Base-by-base conservation (phyloP, 2,113 vertebrate species). In the Daboia siamensis region DNA sequence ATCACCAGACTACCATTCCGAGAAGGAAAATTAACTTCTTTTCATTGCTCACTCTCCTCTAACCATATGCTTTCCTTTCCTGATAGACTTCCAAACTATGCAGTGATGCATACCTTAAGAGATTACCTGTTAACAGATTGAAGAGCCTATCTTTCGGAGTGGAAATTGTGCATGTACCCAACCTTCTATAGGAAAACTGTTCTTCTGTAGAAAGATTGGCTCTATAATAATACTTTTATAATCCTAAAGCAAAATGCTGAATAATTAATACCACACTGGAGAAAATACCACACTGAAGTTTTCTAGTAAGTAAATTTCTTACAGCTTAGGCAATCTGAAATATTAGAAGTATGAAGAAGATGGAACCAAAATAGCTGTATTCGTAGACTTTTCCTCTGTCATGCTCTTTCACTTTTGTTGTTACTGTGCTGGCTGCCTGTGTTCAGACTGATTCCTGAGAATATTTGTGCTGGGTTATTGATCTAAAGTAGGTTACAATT, bases 381-480 rank as follows among this genome's bases (percentile, higher is more conserved):
- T 88, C 21, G 86, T 54, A 61, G 33, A 39, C 23, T 29, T 56
- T 59, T 80, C 15, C 86, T 87, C 46, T 64, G 33, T 11, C 64
- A n/a, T 64, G 7, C 20, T 55, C 17, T 89, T 92, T 54, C 52
- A 57, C 51, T 23, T 3, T 12, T n/a, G 33, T 44, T 56, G 61
- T 52, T 56, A 46, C 33, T 92, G 8, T 55, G 86, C 61, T 33
- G 21, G 23, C 64, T 51, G 29, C 33, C 69, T 85, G 29, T 33
- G 64, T n/a, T 85, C 29, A 51, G 52, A 29, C 55, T 89, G 29
- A 29, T 51, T 85, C 44, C 46, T 85, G 64, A 85, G 88, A 87
- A 89, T 59, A 59, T 92, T 89, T 92, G 69, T 89, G 54, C 87
- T 85, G 29, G 54, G 69, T 92, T 89, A 89, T 89, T 89, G 85